Percentiles rank a stretch among this genome's conserved stretches.
Conservation (phyloP, 2,797 vertebrate genomes). For the Siniperca scherzeri region DNA sequence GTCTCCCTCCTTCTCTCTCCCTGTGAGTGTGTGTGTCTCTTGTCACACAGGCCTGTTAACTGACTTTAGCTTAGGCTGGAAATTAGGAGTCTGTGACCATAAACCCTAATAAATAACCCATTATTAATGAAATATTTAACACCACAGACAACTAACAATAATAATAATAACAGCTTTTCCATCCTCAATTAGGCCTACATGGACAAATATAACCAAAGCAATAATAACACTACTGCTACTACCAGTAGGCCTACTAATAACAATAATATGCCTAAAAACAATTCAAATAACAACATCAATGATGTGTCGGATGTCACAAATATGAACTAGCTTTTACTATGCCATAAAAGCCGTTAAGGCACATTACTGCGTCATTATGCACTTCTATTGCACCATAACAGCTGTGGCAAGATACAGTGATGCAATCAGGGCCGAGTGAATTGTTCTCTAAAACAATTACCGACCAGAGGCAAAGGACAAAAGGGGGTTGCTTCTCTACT, state of each 20-base stretch:
- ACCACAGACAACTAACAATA: not conserved
- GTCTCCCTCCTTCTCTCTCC: not conserved
- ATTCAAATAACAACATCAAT: not conserved
- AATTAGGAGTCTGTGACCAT: conserved; percentile 23
- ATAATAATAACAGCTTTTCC: not conserved
- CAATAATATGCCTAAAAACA: not conserved
- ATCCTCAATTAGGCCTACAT: not conserved
- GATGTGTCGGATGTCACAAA: not conserved
- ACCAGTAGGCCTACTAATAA: not conserved
- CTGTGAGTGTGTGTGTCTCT: not conserved
- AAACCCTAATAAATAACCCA: conserved; percentile 24
- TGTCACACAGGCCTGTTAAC: conserved; percentile 37
- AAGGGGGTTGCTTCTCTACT: accelerated
- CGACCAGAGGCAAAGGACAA: not conserved
- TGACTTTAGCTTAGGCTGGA: conserved; percentile 45
- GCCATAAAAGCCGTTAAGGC: not conserved
- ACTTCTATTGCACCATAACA: not conserved
- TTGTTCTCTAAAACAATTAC: not conserved
- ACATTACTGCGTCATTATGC: conserved; percentile 3
- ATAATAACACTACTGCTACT: not conserved
- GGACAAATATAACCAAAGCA: not conserved
- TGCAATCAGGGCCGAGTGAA: not conserved
- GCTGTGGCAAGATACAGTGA: not conserved
- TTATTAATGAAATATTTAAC: conserved; percentile 37
- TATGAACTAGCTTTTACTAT: not conserved